Percentiles rank a stretch among this genome's conserved stretches.
These are phyloP conservation scores for Olivierus martensii DNA, from an alignment of 1,140 invertebrate genomes.

Conservation along the genomic window DNA sequence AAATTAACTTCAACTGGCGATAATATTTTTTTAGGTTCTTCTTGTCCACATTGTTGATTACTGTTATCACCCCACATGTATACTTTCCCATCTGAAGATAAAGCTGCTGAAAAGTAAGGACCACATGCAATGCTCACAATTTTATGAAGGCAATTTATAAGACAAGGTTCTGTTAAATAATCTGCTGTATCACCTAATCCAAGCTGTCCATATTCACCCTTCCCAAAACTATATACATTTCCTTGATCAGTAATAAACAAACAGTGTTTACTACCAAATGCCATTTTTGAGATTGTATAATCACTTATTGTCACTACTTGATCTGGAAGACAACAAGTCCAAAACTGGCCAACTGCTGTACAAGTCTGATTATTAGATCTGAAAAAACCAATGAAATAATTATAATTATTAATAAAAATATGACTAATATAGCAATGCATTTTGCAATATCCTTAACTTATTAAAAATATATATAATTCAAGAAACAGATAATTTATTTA, in stretches of 20 bases:
- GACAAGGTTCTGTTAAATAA: background rate
- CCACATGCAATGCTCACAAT: slow-evolving; percentile 3
- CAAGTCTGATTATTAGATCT: too few species aligned
- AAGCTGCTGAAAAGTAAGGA: background rate
- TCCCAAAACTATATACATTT: background rate
- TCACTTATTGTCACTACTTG: background rate
- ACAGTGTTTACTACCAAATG: slow-evolving; percentile 1
- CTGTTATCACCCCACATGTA: slow-evolving; percentile 14
- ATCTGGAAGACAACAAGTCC: background rate
- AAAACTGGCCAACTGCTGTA: background rate
- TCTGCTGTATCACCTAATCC: background rate
- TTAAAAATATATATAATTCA: too few species aligned
- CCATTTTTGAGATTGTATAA: background rate
- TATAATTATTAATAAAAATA: too few species aligned
- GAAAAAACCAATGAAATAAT: too few species aligned
- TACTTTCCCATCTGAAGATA: slow-evolving; percentile 1
- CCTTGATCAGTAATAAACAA: background rate
- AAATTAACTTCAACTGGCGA: too few species aligned
- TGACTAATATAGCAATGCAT: too few species aligned
- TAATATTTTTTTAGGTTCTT: background rate
- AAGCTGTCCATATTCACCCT: background rate
- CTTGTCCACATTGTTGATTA: slow-evolving; percentile 4
- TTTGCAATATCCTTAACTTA: too few species aligned
- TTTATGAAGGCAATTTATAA: background rate
- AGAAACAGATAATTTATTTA: too few species aligned